Base-by-base conservation (phyloP, 2,888 invertebrate genomes). In the Cylloceria caligata region DNA sequence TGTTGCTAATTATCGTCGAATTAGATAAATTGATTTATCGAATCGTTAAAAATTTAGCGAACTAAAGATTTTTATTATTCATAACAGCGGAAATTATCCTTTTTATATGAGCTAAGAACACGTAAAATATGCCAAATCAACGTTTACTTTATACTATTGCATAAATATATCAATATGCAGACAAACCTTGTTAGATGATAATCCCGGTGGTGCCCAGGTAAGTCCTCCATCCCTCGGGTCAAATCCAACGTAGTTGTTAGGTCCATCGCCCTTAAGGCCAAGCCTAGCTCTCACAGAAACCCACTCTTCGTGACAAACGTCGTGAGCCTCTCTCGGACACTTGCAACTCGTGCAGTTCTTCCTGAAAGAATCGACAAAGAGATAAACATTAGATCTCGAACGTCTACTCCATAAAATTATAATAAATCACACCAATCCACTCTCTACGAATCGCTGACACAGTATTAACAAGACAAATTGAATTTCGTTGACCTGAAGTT, bases 281-380 rank as follows among this genome's bases (percentile, higher is more conserved):
- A 96, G 94, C 11, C 96, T 94, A 88, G 96, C 96, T 65, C 96
- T 94, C 77, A 96, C 96, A 81, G 96, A 96, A 87, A 96, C 96
- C 94, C 97, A 95, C 94, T 97, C 97, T 92, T 97, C 97, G 92
- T 97, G 97, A 93, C 96, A 97, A 84, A 98, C 96, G 89, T 98
- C 98, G 93, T 99, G 99, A 79, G 95, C 95, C 89, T 98, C 97
- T 67, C 98, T 95, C 36, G 97, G 96, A 93, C 98, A 99, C 91
- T 98, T 98, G 94, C 99, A 99, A 84, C 96, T 96, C 91, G 96
- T 96, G 94, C 98, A 99, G 72, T 97, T 97, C 94, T 98, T 98
- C 93, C 98, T 99, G 95, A 0, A 95, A 95, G 24, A 67, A 81
- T 74, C 2, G 16, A 71, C 11, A 13, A 27, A 55, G n/a, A 36